A percentile compares a stretch with the other conserved stretches of the same genome.
phyloP scores from a whole-genome alignment of 2,797 vertebrate species.

The Australoheros facetus region DNA sequence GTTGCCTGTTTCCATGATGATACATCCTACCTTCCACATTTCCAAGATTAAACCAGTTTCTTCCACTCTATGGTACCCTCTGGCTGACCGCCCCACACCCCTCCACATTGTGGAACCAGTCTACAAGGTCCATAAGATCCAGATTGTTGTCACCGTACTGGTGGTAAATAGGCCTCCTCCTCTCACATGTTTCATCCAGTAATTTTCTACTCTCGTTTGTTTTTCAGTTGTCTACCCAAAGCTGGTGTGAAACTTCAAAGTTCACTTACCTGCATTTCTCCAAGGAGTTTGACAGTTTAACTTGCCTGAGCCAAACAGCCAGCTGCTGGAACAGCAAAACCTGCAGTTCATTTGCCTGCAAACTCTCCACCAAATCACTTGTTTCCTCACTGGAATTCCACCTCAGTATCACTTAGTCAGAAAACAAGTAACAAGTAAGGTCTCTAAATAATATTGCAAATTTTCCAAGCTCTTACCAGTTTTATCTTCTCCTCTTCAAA shows the following conservation, averaged over 20 bases:
- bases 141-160: not conserved
- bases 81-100: too few species aligned
- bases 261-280: not conserved
- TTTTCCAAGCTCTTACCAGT: not conserved
- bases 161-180: accelerated
- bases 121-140: too few species aligned
- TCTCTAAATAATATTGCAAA: not conserved
- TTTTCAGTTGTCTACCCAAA: not conserved
- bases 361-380: too few species aligned
- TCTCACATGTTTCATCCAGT: not conserved
- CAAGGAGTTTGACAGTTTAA: not conserved
- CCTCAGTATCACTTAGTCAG: not conserved
- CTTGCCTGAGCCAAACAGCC: too few species aligned
- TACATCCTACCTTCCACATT: not conserved
- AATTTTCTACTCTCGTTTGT: not conserved
- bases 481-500: not conserved
- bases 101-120: too few species aligned
- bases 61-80: too few species aligned
- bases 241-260: not conserved
- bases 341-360: too few species aligned
- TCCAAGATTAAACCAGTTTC: too few species aligned
- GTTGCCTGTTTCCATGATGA: not conserved
- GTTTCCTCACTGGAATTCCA: too few species aligned
- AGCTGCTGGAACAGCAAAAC: too few species aligned
- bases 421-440: not conserved